Percentiles rank a stretch among this genome's conserved stretches.
These are phyloP conservation scores for Eremophila alpestris DNA, from an alignment of 2,797 vertebrate genomes.

Conservation along the genomic window DNA sequence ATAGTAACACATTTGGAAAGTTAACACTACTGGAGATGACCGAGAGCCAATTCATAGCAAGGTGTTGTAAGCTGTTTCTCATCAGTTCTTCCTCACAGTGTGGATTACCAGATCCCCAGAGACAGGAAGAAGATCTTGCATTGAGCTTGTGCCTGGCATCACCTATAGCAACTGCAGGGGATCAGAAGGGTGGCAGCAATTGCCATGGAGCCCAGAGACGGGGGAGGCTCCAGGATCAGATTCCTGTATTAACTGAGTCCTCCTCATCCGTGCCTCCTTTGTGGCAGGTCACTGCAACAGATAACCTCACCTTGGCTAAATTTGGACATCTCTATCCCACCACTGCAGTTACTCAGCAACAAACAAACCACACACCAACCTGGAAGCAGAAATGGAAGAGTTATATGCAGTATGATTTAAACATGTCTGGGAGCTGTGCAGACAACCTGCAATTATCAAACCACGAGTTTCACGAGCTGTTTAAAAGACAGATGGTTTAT, in stretches of 20 bases:
- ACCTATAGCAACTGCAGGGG: neutral
- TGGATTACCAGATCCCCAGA: neutral
- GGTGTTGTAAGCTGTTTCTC: neutral
- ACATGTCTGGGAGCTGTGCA: neutral
- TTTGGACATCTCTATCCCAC: neutral
- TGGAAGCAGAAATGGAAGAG: neutral
- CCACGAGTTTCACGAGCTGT: neutral
- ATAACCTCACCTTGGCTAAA: conserved; percentile 13
- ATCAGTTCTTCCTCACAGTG: neutral
- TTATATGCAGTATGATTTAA: neutral
- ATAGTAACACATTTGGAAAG: neutral
- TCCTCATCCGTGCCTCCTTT: neutral
- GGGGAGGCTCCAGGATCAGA: neutral
- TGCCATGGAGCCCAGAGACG: accelerated
- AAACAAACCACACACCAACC: neutral
- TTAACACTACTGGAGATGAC: neutral
- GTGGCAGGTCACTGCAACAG: neutral
- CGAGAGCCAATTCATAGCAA: neutral
- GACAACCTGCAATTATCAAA: conserved; percentile 7
- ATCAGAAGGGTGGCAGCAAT: neutral
- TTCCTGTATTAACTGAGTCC: neutral
- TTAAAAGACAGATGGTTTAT: neutral
- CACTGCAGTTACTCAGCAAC: neutral
- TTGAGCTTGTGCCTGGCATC: neutral
- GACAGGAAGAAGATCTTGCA: neutral